Evolutionary conservation across 2,113 vertebrate genomes (phyloP), one percentile per base, ranked within the genome.

Genomic region (Phalacrocorax aristotelis): DNA sequence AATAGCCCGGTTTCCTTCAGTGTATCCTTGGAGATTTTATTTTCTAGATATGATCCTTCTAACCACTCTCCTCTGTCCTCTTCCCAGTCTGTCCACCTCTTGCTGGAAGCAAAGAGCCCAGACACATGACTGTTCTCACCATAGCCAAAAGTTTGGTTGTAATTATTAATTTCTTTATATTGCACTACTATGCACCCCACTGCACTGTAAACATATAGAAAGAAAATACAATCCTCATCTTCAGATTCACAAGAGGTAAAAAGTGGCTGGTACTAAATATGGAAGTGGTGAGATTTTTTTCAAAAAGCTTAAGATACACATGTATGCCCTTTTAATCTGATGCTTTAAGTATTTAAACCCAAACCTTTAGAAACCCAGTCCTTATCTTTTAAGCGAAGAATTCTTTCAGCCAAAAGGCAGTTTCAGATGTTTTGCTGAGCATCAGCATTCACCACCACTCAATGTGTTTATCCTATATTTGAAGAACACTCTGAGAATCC

Each of bases 401-500:
- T 54, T 85, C 18, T 65, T 84, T 55, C 61, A 58, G 44, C 30
- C 62, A 81, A 60, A 75, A 65, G 15, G 42, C 42, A 71, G 32
- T 55, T 62, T 51, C 65, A 74, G 23, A 34, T 9, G 3, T 54
- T 81, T 68, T 82, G 21, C 32, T 89, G 46, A 92, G 32, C 52
- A 46, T 57, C 25, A 68, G 25, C 21, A 23, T 71, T 72, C 15
- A 51, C 36, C n/a, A 70, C 23, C 9, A 10, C 12, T 48, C 2
- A 0, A 38, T 52, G 42, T 5, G 2, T 9, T 49, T 65, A 49
- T 12, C 19, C 25, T 2, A 2, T 3, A 1, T 27, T 44, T 57
- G 15, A 85, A 57, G 34, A 76, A 77, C 10, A 76, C 2, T 5
- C 32, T 62, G n/a, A 68, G 19, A 76, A 76, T 57, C 34, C 49